Percentiles rank a stretch among this genome's conserved stretches.
These are phyloP conservation scores for Platysteira castanea DNA, from an alignment of 2,113 vertebrate genomes.

Conservation along the genomic window DNA sequence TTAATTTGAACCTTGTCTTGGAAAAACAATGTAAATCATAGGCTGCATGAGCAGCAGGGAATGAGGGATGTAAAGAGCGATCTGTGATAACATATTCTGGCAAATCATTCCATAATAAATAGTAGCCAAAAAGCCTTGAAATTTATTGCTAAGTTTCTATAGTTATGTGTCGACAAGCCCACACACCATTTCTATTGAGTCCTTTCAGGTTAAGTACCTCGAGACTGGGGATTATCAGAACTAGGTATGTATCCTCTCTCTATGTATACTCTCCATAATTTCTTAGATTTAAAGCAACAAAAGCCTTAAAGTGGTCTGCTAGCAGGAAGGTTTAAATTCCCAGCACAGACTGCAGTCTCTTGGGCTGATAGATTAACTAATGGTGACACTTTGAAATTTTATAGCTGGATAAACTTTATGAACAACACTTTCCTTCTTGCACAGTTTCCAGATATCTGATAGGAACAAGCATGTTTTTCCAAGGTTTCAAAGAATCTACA, in stretches of 20 bases:
- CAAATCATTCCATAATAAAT: not conserved
- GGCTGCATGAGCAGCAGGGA: not conserved
- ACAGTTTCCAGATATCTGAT: not conserved
- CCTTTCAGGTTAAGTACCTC: not conserved
- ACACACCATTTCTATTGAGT: not conserved
- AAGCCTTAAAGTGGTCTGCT: not conserved
- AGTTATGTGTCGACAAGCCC: not conserved
- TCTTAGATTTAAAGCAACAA: not conserved
- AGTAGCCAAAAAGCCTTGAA: not conserved
- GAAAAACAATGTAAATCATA: not conserved
- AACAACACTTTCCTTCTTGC: not conserved
- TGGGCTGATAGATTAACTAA: not conserved
- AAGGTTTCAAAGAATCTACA: not conserved
- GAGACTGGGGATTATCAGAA: not conserved
- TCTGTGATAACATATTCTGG: not conserved
- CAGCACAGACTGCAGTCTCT: not conserved
- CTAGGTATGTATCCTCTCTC: not conserved
- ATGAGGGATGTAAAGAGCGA: not conserved
- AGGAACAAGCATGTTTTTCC: not conserved
- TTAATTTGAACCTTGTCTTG: not conserved
- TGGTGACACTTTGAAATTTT: not conserved
- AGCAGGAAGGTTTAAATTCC: not conserved
- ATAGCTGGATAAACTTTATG: not conserved
- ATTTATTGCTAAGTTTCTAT: not conserved
- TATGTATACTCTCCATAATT: not conserved